Base-by-base conservation (phyloP, 2,113 vertebrate genomes). In the Cololabis saira region DNA sequence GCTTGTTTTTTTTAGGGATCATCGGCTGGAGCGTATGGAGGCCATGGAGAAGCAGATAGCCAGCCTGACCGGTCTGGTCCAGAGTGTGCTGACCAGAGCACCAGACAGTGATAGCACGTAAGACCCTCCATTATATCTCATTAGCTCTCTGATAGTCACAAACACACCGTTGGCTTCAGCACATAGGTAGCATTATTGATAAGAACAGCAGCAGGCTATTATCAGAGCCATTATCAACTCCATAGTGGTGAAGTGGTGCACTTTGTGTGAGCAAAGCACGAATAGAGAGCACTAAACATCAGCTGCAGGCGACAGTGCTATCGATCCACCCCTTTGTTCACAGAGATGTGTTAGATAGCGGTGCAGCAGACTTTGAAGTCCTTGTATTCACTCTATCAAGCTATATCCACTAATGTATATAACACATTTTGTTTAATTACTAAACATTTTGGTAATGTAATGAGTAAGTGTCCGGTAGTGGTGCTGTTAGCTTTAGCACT, bases 31-130 rank as follows among this genome's bases (percentile, higher is more conserved):
- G 84, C 93, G 98, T 14, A 99, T 99, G 98, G 98, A 99, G 75
- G 98, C 98, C 2, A 99, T 99, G 98, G 98, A 99, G 88, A 99
- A 99, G 90, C 98, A 99, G 90, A 99, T 99, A 4, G 98, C 98
- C 86, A 99, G 97, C 84, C 93, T 99, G 83, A 99, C 98, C 0
- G 98, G 98, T 50, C 93, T 99, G 74, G 96, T 99, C 51, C 98
- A 99, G 91, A 98, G 96, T 1, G 98, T 97, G 13, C 88, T 99
- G 74, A 96, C 97, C 67, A 92, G 97, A 54, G 95, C 95, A 12
- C 96, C 96, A 0, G 97, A 98, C 87, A 94, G 95, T 0, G 98
- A 99, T 76, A 97, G 93, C 78, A 97, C 95, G 97, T 99, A 93
- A 92, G 91, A 73, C 64, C 49, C 57, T 57, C 52, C 44, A 63